phyloP scores from a whole-genome alignment of 2,113 vertebrate species.

The Alethe diademata region DNA sequence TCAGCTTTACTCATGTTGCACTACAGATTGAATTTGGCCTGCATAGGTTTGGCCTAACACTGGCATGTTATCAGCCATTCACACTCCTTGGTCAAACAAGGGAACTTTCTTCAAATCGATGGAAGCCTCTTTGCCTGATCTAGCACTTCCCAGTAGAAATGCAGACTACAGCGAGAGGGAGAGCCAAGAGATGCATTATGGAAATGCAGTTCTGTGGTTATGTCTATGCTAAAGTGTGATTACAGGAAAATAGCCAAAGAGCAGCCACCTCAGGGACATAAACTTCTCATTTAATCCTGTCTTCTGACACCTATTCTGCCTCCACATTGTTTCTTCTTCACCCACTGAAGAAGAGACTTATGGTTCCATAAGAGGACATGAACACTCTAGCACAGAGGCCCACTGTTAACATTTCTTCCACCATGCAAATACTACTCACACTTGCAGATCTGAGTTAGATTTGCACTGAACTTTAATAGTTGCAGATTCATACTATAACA shows the following conservation, averaged over 20 bases:
- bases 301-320: not conserved
- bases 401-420: not conserved
- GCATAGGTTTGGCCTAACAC: not conserved
- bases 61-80: not conserved
- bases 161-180: accelerated
- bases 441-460: not conserved
- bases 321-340: not conserved
- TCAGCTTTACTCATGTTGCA: not conserved
- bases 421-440: not conserved
- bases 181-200: not conserved
- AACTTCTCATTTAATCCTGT: not conserved
- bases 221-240: not conserved
- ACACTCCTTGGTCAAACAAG: not conserved
- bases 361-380: not conserved
- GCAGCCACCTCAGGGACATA: not conserved
- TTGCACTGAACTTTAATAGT: not conserved
- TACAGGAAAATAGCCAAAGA: not conserved
- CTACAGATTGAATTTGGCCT: not conserved
- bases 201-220: not conserved
- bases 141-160: not conserved
- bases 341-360: not conserved
- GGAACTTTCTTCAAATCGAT: not conserved
- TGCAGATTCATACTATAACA: not conserved
- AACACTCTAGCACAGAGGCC: not conserved
- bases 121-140: not conserved